Percentiles rank a stretch among this genome's conserved stretches.
Conservation (phyloP, 2,113 vertebrate species). For the Syngnathus floridae region DNA sequence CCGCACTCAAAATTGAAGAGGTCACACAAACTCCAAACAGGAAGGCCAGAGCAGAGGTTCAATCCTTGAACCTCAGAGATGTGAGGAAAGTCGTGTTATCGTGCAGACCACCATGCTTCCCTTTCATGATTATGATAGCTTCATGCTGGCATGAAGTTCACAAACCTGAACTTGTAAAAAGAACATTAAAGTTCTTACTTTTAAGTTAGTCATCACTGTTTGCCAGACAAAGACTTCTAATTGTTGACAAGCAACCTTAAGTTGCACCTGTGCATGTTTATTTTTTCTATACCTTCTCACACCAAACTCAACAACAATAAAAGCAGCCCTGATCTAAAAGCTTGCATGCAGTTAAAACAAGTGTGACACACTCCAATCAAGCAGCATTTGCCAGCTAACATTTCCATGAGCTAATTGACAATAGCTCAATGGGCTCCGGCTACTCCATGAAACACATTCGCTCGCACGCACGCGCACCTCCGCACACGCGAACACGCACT, state of each 20-base stretch:
- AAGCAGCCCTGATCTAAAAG: constrained; percentile 2
- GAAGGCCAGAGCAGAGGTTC: not conserved
- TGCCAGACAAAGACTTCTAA: constrained; percentile 15
- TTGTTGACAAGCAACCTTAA: constrained; percentile 25
- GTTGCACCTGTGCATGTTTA: not conserved
- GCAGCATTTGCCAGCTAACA: constrained; percentile 52
- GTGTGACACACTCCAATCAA: constrained; percentile 57
- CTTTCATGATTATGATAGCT: not conserved
- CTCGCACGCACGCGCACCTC: not conserved
- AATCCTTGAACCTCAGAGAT: not conserved
- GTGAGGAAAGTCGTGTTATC: not conserved
- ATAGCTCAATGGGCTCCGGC: constrained; percentile 58
- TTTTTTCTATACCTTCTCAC: not conserved
- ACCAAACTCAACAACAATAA: not conserved
- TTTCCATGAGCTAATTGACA: constrained; percentile 56
- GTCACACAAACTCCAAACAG: not conserved
- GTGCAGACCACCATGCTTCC: not conserved
- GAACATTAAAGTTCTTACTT: not conserved
- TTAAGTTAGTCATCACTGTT: not conserved
- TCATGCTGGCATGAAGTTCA: not conserved
- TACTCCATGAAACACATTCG: constrained; percentile 44
- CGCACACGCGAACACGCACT: not conserved
- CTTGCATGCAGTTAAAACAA: constrained; percentile 20
- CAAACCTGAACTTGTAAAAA: not conserved
- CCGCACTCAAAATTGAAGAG: not conserved